Conservation (phyloP, 2,113 vertebrate species). For the Nesospiza acunhae region DNA sequence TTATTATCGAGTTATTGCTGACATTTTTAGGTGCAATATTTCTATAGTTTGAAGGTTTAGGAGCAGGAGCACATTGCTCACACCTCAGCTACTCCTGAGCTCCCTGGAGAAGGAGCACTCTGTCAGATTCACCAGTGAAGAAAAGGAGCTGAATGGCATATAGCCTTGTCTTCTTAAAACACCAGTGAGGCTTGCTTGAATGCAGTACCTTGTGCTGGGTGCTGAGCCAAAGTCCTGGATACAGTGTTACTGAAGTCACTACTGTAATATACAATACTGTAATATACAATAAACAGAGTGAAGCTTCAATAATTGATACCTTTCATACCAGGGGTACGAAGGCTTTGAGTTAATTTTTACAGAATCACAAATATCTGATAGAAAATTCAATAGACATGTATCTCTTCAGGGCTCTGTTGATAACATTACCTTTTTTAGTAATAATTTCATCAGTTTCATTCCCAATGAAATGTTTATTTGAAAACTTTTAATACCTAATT, state of each 20-base stretch:
- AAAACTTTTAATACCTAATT: background rate
- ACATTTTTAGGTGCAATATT: background rate
- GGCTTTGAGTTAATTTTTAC: background rate
- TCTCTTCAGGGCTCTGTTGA: background rate
- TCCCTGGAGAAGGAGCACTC: background rate
- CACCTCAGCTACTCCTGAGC: background rate
- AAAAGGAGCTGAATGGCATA: background rate
- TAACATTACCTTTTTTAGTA: background rate
- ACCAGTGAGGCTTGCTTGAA: background rate
- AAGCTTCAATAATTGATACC: background rate
- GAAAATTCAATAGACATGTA: background rate
- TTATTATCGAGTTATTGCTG: background rate
- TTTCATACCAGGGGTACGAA: background rate
- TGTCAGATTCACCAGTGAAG: background rate
- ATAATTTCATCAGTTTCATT: background rate
- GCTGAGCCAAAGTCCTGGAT: background rate
- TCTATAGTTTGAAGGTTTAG: background rate
- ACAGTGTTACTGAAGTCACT: background rate
- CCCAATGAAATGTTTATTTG: background rate
- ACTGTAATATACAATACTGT: background rate
- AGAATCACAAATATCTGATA: background rate
- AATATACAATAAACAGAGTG: background rate
- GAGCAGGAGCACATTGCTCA: background rate
- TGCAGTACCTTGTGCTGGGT: background rate
- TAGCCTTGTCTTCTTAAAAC: background rate